These are phyloP conservation scores for Orchestes rusci DNA, from an alignment of 2,888 invertebrate species.

Conservation along the genomic window DNA sequence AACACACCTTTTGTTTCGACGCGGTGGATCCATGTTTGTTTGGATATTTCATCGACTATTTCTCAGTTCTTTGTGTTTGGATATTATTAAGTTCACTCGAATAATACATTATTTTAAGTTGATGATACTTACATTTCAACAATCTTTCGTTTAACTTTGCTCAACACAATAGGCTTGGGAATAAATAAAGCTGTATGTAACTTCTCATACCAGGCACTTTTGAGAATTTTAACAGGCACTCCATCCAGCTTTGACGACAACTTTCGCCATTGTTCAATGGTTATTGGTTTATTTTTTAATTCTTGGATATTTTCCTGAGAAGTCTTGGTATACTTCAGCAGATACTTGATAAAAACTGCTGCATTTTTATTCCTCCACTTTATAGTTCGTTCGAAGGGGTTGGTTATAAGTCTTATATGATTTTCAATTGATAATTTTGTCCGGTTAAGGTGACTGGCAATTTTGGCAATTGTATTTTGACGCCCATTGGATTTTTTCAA, in stretches of 20 bases:
- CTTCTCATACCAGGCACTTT: slow-evolving; percentile 25
- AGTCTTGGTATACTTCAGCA: slow-evolving; percentile 24
- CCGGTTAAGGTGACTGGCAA: too few relatives aligned
- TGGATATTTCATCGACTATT: too few relatives aligned
- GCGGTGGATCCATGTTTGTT: too few relatives aligned
- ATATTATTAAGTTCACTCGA: too few relatives aligned
- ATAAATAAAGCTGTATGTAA: slow-evolving; percentile 29
- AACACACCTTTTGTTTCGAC: too few relatives aligned
- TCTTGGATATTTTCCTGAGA: slow-evolving; percentile 18
- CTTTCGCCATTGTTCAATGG: slow-evolving; percentile 24
- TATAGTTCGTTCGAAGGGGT: too few relatives aligned
- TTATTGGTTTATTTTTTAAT: slow-evolving; percentile 24
- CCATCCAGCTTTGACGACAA: slow-evolving; percentile 26
- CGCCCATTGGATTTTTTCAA: too few relatives aligned
- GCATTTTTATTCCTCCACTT: slow-evolving; percentile 23
- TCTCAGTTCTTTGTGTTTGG: too few relatives aligned
- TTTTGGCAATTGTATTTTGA: too few relatives aligned
- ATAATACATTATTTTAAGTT: too few relatives aligned
- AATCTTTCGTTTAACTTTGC: slow-evolving; percentile 18
- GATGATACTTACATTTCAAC: slow-evolving; percentile 28
- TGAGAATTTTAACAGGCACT: slow-evolving; percentile 23
- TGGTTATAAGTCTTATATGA: too few relatives aligned
- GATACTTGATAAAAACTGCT: slow-evolving; percentile 22
- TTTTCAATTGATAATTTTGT: too few relatives aligned
- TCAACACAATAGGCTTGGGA: slow-evolving; percentile 9